Percentiles rank a stretch among this genome's conserved stretches.
phyloP scores from a whole-genome alignment of 2,113 vertebrate species.

The Charadrius vociferus region DNA sequence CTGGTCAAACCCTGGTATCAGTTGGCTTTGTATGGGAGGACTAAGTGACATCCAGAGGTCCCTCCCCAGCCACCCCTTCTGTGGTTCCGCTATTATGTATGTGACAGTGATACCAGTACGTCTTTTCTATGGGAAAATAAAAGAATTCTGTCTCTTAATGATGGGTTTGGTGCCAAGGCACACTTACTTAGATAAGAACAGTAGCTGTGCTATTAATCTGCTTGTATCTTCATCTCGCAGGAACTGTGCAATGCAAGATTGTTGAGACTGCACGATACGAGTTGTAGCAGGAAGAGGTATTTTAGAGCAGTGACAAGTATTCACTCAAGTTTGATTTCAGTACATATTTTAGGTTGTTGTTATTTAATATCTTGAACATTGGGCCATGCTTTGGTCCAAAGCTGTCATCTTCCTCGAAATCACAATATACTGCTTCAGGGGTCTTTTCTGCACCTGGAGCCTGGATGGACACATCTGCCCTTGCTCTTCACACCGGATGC shows the following conservation, averaged over 20 bases:
- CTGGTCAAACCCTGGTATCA: not conserved
- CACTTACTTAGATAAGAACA: not conserved
- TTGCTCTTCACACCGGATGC: not conserved
- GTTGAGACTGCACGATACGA: not conserved
- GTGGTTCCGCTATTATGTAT: not conserved
- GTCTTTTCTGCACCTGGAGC: slow-evolving; percentile 12
- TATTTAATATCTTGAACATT: not conserved
- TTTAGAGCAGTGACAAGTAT: not conserved
- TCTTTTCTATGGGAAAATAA: slow-evolving; percentile 16
- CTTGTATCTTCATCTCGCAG: not conserved
- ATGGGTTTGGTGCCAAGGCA: not conserved
- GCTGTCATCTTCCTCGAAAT: slow-evolving; percentile 22
- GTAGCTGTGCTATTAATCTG: not conserved
- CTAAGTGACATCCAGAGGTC: not conserved
- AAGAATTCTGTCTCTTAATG: not conserved
- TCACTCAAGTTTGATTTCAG: not conserved
- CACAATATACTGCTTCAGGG: not conserved
- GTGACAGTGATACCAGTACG: not conserved
- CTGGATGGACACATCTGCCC: slow-evolving; percentile 29
- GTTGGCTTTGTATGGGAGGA: not conserved
- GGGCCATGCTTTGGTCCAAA: not conserved
- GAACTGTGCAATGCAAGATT: not conserved
- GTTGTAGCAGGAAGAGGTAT: not conserved
- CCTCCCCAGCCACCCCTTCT: not conserved
- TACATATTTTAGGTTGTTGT: not conserved